Evolutionary conservation across 92 coral and sea anemone species (phyloP).

Genomic region (Anthopleura xanthogrammica): DNA sequence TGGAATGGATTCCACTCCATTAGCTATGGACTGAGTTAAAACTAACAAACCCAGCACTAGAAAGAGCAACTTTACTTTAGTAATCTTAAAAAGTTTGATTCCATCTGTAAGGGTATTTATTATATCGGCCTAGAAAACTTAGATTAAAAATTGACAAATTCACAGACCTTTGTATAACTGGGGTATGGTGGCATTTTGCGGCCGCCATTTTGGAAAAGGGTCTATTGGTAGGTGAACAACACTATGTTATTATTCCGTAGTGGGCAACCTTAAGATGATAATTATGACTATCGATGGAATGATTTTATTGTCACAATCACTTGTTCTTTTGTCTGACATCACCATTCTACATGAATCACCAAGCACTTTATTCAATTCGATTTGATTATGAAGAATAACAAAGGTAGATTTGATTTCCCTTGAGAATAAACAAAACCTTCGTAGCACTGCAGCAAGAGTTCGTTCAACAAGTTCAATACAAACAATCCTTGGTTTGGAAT

Average conservation of each 20-base stretch:
- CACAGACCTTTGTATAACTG: too few species aligned
- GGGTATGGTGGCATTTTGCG: too few species aligned
- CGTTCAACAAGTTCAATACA: too few species aligned
- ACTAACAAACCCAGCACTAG: too few species aligned
- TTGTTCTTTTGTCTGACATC: not conserved
- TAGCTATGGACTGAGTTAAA: too few species aligned
- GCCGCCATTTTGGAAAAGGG: not conserved
- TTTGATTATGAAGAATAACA: not conserved
- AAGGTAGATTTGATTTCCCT: conserved; percentile 10
- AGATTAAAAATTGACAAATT: too few species aligned
- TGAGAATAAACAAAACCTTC: not conserved
- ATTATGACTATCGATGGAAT: not conserved
- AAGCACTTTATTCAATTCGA: not conserved
- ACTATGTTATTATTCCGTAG: not conserved
- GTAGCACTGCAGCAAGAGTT: not conserved
- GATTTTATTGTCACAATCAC: not conserved
- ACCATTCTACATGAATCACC: not conserved
- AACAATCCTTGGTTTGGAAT: not conserved
- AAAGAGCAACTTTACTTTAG: too few species aligned
- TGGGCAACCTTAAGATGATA: not conserved
- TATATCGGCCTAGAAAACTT: too few species aligned
- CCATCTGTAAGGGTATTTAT: too few species aligned
- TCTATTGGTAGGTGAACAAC: not conserved
- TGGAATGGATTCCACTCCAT: too few species aligned
- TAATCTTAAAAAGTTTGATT: too few species aligned